Evolutionary conservation across 2,888 invertebrate genomes (phyloP), one percentile per base, ranked within the genome.

Genomic region (Sturmia bella): DNA sequence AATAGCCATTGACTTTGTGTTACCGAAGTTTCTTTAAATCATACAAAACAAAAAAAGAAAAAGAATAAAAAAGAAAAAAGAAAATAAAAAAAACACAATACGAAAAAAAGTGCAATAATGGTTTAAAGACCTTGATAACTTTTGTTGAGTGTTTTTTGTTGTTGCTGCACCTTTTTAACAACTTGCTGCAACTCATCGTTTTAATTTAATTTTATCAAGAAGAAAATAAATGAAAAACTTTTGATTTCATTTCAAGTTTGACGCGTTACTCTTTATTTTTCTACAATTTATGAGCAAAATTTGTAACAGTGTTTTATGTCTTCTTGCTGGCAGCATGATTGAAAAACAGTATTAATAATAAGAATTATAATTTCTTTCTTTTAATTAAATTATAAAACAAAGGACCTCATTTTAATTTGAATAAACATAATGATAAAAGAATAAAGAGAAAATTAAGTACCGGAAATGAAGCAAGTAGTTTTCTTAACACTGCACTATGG

Each of bases 1-100:
- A 81, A 73, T 81, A 73, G 73, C 77, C 81, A 73, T 73, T 81
- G 77, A 81, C 77, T 77, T 73, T 73, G 50, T 54, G 50, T 77
- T 73, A 11, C 39, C 50, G 39, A 57, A 68, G 50, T 73, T 73
- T 73, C 17, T 37, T 52, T 45, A 12, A 32, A 17, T 19, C 2
- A 54, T 43, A 15, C 21, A 9, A 15, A 52, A 15, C 21, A 9
- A 15, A 48, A 24, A 37, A 32, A 32, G 32, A 52, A 39, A 24
- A 19, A 19, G n/a, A 70, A 54, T 6, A 12, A 13, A 15, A 48
- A 32, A 27, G 37, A 48, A 50, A 13, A 64, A 64, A 41, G 17
- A 57, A 59, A 27, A 50, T 48, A 9, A 17, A 66, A 63, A 54
- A 66, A 63, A 54, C 32, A 32, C 32, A 7, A n/a, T 7, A 37